Percentiles rank a stretch among this genome's conserved stretches.
phyloP scores from a whole-genome alignment of 1,140 invertebrate genomes.

The Pogonognathellus flavescens region DNA sequence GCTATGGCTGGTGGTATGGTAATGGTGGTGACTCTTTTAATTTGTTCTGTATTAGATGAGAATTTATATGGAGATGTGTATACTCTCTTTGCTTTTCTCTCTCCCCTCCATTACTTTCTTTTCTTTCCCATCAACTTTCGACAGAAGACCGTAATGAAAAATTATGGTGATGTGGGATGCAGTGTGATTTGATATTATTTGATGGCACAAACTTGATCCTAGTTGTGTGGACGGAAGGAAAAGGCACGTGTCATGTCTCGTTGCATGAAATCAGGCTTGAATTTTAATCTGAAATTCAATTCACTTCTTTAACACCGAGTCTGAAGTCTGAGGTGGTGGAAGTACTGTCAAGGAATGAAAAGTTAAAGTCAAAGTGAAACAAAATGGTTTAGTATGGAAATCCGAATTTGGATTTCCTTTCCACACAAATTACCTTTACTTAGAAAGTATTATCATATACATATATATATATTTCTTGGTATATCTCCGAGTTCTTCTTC shows the following conservation, averaged over 20 bases:
- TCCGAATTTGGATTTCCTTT: no score
- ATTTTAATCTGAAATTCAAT: conserved; percentile 11
- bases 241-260: conserved; percentile 15
- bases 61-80: not conserved
- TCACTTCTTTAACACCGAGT: not conserved
- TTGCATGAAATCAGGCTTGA: not conserved
- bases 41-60: conserved; percentile 12
- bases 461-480: no score
- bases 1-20: not conserved
- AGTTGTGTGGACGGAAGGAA: not conserved
- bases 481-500: no score
- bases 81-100: not conserved
- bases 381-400: no score
- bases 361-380: no score
- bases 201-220: conserved; percentile 25
- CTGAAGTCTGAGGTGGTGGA: no score
- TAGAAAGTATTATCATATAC: no score
- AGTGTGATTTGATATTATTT: conserved; percentile 37
- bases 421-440: no score
- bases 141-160: conserved; percentile 34
- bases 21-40: conserved; percentile 37
- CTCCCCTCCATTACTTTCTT: conserved; percentile 48
- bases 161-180: conserved; percentile 41
- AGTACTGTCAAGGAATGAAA: no score
- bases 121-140: conserved; percentile 31